phyloP scores from a whole-genome alignment of 2,888 invertebrate genomes.

The Trissolcus japonicus region DNA sequence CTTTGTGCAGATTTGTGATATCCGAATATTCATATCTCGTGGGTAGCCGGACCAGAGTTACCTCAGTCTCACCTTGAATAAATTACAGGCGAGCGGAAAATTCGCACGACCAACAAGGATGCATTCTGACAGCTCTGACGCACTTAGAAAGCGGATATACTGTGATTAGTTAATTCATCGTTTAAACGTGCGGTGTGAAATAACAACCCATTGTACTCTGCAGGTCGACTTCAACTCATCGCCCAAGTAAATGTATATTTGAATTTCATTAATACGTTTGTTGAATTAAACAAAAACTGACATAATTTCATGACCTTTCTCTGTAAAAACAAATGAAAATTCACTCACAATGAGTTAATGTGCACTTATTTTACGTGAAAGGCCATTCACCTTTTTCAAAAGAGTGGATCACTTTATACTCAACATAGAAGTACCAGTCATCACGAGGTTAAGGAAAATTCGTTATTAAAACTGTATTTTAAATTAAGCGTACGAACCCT shows the following conservation, averaged over 20 bases:
- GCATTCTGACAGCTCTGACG: constrained; percentile 25
- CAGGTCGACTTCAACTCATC: constrained; percentile 7
- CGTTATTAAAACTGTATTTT: too few species aligned
- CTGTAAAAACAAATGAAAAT: too few species aligned
- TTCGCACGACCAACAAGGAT: constrained; percentile 51
- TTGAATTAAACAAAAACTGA: constrained; percentile 12
- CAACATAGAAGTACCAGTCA: too few species aligned
- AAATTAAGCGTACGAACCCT: too few species aligned
- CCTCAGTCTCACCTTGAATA: constrained; percentile 41
- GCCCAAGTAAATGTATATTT: constrained; percentile 8
- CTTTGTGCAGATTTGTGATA: not conserved
- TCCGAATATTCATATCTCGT: constrained; percentile 39
- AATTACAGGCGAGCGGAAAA: constrained; percentile 52
- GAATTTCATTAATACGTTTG: constrained; percentile 8
- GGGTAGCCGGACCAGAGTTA: constrained; percentile 6
- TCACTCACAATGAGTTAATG: too few species aligned
- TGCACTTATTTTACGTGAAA: too few species aligned
- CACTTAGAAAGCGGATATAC: constrained; percentile 47
- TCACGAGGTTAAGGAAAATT: too few species aligned
- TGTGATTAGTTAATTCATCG: constrained; percentile 66
- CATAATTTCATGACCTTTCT: not conserved
- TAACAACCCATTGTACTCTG: constrained; percentile 16
- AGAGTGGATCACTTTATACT: too few species aligned
- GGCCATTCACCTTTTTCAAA: too few species aligned
- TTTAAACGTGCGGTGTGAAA: constrained; percentile 30